phyloP scores from a whole-genome alignment of 2,113 vertebrate genomes.

The Cyrtonyx montezumae region DNA sequence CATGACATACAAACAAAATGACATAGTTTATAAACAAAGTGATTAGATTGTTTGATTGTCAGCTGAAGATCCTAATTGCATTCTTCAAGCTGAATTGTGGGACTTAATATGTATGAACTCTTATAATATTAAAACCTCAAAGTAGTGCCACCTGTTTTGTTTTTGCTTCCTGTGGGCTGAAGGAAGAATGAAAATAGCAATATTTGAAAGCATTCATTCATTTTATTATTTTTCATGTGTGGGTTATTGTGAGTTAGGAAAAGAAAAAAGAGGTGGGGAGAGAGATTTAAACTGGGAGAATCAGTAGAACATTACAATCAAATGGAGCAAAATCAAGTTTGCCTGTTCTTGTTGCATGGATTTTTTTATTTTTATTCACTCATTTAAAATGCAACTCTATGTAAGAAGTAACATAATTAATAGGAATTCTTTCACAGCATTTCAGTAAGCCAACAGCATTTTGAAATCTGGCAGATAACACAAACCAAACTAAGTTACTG shows the following conservation, averaged over 20 bases:
- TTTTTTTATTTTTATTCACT: not conserved
- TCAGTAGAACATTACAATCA: not conserved
- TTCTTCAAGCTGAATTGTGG: not conserved
- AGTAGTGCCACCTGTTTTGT: not conserved
- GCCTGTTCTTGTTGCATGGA: not conserved
- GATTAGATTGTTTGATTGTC: not conserved
- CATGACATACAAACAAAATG: not conserved
- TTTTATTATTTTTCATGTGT: not conserved
- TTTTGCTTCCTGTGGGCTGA: not conserved
- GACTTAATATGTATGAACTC: not conserved
- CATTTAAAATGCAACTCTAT: not conserved
- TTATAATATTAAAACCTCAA: not conserved
- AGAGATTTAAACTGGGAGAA: not conserved
- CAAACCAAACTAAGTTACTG: not conserved
- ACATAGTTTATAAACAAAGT: not conserved
- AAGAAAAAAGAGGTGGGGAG: not conserved
- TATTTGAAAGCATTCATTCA: not conserved
- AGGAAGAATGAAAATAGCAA: not conserved
- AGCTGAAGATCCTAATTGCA: not conserved
- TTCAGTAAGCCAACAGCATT: not conserved
- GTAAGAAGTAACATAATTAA: not conserved
- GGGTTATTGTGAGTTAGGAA: not conserved
- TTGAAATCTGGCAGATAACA: not conserved
- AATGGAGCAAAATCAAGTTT: not conserved
- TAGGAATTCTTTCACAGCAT: not conserved